Evolutionary conservation across 1,140 invertebrate genomes (phyloP).

Genomic region (Macrocentrus cingulum): DNA sequence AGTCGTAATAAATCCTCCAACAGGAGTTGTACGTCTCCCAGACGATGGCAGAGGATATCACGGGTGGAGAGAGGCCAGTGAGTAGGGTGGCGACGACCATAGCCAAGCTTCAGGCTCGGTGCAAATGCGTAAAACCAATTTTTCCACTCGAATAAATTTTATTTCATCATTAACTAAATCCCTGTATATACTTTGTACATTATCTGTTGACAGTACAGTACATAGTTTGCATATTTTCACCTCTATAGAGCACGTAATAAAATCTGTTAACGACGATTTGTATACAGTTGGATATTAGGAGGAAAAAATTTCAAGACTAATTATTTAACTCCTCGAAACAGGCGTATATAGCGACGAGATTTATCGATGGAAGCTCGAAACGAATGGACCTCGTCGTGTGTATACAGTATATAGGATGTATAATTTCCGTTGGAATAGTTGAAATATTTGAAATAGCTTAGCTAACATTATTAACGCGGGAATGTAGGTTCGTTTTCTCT

Average conservation of each 20-base stretch:
- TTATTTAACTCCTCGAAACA: background rate
- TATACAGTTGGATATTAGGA: background rate
- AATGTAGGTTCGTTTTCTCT: background rate
- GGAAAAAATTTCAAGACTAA: background rate
- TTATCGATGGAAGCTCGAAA: no score
- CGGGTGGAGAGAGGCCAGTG: background rate
- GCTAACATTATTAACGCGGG: background rate
- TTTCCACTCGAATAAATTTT: no score
- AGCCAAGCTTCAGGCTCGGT: background rate
- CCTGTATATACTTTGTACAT: no score
- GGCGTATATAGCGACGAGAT: no score
- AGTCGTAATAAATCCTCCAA: slow-evolving; percentile 51
- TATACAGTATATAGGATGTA: background rate
- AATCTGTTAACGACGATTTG: no score
- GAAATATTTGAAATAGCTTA: background rate
- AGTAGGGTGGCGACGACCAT: slow-evolving; percentile 5
- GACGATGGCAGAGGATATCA: background rate
- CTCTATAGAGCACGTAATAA: no score
- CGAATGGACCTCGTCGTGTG: no score
- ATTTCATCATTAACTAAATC: no score
- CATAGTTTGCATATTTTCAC: no score
- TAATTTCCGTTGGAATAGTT: background rate
- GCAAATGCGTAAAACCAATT: no score
- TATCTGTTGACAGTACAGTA: no score
- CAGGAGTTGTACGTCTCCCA: slow-evolving; percentile 47